phyloP scores from a whole-genome alignment of 1,140 invertebrate species.

The Spodoptera litura region DNA sequence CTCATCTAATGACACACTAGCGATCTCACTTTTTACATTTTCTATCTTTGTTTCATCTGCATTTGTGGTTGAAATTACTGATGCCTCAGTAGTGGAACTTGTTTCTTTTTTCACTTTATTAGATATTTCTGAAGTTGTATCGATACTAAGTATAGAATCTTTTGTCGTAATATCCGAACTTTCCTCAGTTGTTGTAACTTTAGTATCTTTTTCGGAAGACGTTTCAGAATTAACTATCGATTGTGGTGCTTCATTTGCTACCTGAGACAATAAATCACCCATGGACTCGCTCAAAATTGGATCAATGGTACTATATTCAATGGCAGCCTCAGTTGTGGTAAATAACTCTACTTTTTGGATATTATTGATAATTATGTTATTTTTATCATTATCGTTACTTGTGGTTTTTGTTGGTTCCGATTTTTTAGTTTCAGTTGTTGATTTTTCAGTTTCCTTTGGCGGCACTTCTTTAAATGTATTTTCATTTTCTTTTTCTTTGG shows the following conservation, averaged over 20 bases:
- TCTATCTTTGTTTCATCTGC: not conserved
- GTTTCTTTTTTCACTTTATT: constrained; percentile 41
- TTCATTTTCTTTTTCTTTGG: not conserved
- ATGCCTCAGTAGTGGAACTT: constrained; percentile 28
- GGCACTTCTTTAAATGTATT: not conserved
- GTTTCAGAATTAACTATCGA: constrained; percentile 49
- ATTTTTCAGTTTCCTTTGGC: constrained; percentile 3
- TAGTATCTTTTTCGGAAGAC: constrained; percentile 31
- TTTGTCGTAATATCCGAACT: not conserved
- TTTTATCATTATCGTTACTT: not conserved
- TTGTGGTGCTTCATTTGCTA: constrained; percentile 66
- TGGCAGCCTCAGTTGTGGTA: constrained; percentile 47
- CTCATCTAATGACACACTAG: not conserved
- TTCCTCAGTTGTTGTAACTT: constrained; percentile 35
- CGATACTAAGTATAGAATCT: not conserved
- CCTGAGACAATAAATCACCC: constrained; percentile 78
- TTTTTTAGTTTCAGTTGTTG: constrained; percentile 34
- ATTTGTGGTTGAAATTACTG: constrained; percentile 8
- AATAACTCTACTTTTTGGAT: constrained; percentile 44
- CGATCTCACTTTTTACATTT: not conserved
- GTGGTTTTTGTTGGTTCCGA: constrained; percentile 36
- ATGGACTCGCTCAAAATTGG: constrained; percentile 78
- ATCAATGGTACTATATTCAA: constrained; percentile 67
- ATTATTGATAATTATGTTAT: constrained; percentile 32
- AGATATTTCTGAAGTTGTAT: constrained; percentile 3